Conservation (phyloP, 2,888 invertebrate species). For the Dasysyrphus tricinctus region DNA sequence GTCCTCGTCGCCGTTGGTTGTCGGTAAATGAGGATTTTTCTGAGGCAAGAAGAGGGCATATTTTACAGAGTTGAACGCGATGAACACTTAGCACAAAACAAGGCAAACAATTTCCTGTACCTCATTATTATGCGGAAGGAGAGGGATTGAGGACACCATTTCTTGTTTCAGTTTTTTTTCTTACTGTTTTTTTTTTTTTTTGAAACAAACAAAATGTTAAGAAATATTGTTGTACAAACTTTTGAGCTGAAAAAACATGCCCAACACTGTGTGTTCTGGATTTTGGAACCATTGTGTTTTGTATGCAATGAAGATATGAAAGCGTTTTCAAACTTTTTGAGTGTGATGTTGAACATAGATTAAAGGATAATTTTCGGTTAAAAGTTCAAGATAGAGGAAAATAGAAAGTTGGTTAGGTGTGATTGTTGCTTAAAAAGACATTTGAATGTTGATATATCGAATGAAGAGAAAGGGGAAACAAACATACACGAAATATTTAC, state of each 20-base stretch:
- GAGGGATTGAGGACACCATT: constrained; percentile 37
- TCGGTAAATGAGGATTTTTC: constrained; percentile 16
- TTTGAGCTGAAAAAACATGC: constrained; percentile 26
- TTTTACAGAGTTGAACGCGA: constrained; percentile 65
- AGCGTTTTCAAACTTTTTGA: constrained; percentile 15
- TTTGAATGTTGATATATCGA: background rate
- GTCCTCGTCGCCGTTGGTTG: background rate
- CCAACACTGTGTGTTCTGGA: constrained; percentile 12
- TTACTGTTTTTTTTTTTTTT: constrained; percentile 1
- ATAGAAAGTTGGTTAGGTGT: background rate
- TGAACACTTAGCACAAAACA: constrained; percentile 61
- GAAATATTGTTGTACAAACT: constrained; percentile 44
- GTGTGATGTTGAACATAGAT: constrained; percentile 14
- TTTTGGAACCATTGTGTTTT: background rate
- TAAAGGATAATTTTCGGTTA: constrained; percentile 30
- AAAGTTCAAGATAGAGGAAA: background rate
- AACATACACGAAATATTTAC: background rate
- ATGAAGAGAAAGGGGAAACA: background rate
- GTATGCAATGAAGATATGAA: background rate
- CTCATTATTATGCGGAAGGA: constrained; percentile 69
- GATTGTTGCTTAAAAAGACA: constrained; percentile 1
- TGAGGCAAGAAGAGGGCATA: constrained; percentile 36
- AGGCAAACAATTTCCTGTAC: constrained; percentile 66
- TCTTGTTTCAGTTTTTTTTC: background rate
- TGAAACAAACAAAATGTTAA: constrained; percentile 34